Base-by-base conservation (phyloP, 2,797 vertebrate genomes). In the Diplodus sargus region DNA sequence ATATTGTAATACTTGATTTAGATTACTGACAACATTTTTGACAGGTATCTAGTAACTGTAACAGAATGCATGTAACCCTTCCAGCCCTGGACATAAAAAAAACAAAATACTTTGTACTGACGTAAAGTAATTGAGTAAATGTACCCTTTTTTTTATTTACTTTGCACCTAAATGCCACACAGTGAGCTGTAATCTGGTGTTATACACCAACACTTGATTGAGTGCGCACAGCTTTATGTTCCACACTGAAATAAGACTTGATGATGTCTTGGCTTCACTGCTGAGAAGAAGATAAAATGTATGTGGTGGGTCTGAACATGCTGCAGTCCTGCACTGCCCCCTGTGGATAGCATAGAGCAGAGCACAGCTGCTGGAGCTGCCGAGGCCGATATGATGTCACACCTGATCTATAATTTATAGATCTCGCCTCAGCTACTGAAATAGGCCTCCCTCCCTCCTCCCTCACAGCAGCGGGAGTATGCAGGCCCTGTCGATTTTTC, bases 341-440 rank as follows among this genome's bases (percentile, higher is more conserved):
- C 93, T 93, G 93, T 94, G 92, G 93, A 84, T 78, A 90, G 80
- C 88, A 90, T 89, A 87, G 89, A 87, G 91, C 85, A 88, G 60
- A 73, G 47, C 90, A 85, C 4, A 1, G 16, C 65, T 52, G 48
- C 69, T 52, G 43, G 54, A 84, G 52, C 67, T 78, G 47, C 66
- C 5, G 2, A 67, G 69, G 43, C 81, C 28, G 23, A 60, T 69
- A 63, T 84, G 84, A 90, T 92, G 86, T 91, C 91, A 90, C 81
- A 75, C 39, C 85, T 91, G 83, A 92, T 90, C 85, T 90, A 91
- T 92, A 90, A 93, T 93, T 93, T 85, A 93, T 90, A 89, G 82
- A 83, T 86, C 74, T 82, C n/a, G 8, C 73, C 49, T 91, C 66
- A 65, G 74, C 84, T 76, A 74, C 78, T 72, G 76, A 92, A 85